Evolutionary conservation across 2,113 vertebrate genomes (phyloP), one percentile per base, ranked within the genome.

Genomic region (Tragelaphus scriptus): DNA sequence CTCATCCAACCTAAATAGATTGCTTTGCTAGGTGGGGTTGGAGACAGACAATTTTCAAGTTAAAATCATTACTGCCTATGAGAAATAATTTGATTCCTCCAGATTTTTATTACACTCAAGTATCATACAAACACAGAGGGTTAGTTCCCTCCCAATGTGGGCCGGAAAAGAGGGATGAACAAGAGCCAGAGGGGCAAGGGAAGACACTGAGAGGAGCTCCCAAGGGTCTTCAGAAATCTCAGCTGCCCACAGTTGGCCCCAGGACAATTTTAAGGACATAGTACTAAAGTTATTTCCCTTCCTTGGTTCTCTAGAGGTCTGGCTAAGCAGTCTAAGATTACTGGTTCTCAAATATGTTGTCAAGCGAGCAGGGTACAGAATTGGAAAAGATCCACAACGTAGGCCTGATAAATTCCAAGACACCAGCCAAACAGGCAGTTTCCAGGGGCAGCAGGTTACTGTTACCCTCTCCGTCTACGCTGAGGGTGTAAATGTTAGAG

Each of bases 341-440:
- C 97, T 95, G 84, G 91, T 97, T 97, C 95, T 95, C 96, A 98
- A 97, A 97, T 93, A 97, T 28, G 90, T 96, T 96, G 95, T 97
- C 94, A 95, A 98, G 98, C 91, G 68, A 97, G 95, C 92, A 96
- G 96, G 94, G 85, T 97, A 86, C 92, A 98, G 94, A 98, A 88
- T 47, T 97, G 97, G 97, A 97, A 94, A 98, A 75, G 91, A 93
- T 87, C 95, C 97, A 98, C 97, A 96, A 82, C 28, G 94, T 56
- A 90, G 96, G 96, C 92, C 91, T 97, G 96, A 96, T 96, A 94
- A 97, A 97, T 98, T 98, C 97, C 94, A 96, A 97, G 96, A 97
- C 95, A 85, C 79, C 94, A 91, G 98, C 97, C 97, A 98, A 96
- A 94, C 0, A 94, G 88, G 96, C 97, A 96, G 88, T 96, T 94